Percentiles rank a stretch among this genome's conserved stretches.
These are phyloP conservation scores for Esox niger DNA, from an alignment of 2,113 vertebrate species.

Conservation along the genomic window DNA sequence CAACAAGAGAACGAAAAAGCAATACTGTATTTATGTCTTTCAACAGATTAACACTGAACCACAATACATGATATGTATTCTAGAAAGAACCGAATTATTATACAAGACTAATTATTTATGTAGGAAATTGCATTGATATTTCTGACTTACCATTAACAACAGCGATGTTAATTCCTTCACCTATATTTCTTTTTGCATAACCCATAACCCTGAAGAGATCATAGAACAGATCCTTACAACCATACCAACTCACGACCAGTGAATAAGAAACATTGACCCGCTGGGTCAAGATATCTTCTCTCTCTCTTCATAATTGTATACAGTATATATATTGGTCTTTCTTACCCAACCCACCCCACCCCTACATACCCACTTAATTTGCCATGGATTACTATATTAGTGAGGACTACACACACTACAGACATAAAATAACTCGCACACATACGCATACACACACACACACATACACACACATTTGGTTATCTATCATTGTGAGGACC, in stretches of 20 bases:
- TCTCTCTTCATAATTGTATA: too few relatives aligned
- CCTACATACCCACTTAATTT: too few relatives aligned
- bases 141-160: constrained; percentile 78
- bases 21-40: not conserved
- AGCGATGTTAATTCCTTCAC: constrained; percentile 82
- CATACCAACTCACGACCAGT: not conserved
- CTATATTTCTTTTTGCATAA: constrained; percentile 77
- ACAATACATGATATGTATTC: not conserved
- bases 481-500: too few relatives aligned
- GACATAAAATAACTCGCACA: too few relatives aligned
- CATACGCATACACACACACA: too few relatives aligned
- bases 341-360: too few relatives aligned
- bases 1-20: not conserved
- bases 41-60: not conserved
- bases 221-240: not conserved
- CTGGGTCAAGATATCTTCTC: too few relatives aligned
- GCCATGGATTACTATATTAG: too few relatives aligned
- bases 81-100: not conserved
- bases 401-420: too few relatives aligned
- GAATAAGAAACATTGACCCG: too few relatives aligned
- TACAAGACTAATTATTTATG: not conserved
- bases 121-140: not conserved
- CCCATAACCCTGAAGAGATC: constrained; percentile 77
- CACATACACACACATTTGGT: too few relatives aligned
- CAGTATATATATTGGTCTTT: too few relatives aligned